phyloP scores from a whole-genome alignment of 2,888 invertebrate genomes.

The Diarsia brunnea region DNA sequence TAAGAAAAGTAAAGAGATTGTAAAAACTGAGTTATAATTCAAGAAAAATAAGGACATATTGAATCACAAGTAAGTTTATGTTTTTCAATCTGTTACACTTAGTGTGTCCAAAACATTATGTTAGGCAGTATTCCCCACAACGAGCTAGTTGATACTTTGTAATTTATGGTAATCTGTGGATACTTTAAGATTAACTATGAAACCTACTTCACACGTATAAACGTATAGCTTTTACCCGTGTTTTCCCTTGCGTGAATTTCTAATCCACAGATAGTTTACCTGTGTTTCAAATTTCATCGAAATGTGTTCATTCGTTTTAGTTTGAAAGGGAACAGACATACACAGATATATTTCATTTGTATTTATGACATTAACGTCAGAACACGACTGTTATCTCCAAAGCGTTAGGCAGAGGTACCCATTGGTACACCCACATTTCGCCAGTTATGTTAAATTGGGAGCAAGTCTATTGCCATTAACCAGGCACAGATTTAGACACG shows the following conservation, averaged over 20 bases:
- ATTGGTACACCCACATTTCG: no score
- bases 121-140: neutral
- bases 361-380: no score
- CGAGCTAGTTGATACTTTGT: neutral
- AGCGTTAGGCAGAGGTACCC: no score
- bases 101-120: neutral
- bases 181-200: neutral
- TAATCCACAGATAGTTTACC: neutral
- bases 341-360: no score
- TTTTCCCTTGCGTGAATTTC: neutral
- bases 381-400: no score
- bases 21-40: neutral
- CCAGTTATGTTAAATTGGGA: no score
- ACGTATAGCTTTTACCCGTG: neutral
- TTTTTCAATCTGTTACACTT: neutral
- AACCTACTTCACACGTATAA: neutral
- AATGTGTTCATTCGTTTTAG: no score
- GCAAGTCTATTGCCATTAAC: no score
- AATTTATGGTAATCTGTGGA: neutral
- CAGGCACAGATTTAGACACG: no score
- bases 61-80: rapidly evolving
- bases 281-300: neutral
- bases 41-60: neutral
- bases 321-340: no score
- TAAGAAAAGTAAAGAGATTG: constrained; percentile 6